Base-by-base conservation (phyloP, 2,797 vertebrate genomes). In the Emys orbicularis region DNA sequence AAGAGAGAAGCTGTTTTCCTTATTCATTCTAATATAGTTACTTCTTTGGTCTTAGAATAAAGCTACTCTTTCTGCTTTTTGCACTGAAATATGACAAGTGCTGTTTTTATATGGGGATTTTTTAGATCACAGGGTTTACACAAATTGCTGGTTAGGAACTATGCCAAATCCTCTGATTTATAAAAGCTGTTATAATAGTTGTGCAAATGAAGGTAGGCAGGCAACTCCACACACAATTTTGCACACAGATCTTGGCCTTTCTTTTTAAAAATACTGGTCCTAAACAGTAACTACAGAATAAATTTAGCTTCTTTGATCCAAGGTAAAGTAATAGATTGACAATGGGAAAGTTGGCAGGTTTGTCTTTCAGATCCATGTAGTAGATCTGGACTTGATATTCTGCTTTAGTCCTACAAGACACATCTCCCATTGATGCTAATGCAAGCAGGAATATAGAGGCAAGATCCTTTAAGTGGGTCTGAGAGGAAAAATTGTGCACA, bases 101-200 rank as follows among this genome's bases (percentile, higher is more conserved):
- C 37, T 41, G 1, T 61, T 12, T 2, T 57, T 72, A 91, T 13
- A 34, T 52, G 3, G 3, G 83, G 15, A 61, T 86, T 95, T 85
- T 92, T 49, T n/a, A 84, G 44, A 18, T 93, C 4, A 81, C n/a
- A 72, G 21, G 8, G 37, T 37, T 90, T 83, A 27, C 89, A 76
- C 34, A 54, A 89, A 21, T 52, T 72, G 10, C 2, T 83, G 56
- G 34, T 83, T 44, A 41, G 16, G 21, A 84, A 56, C 16, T 87
- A 11, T 84, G 54, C 34, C 52, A 89, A 93, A 94, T 27, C 34
- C 72, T 76, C 31, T 87, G n/a, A 83, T 82, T 91, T 91, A 79
- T 47, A 49, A 50, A 89, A 85, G 19, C 29, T 90, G 12, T 88
- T 53, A 57, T 53, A 82, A n/a, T 77, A 92, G 76, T 41, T 92